Evolutionary conservation across 2,888 invertebrate species (phyloP), one percentile per base, ranked within the genome.

Genomic region (Beris chalybata): DNA sequence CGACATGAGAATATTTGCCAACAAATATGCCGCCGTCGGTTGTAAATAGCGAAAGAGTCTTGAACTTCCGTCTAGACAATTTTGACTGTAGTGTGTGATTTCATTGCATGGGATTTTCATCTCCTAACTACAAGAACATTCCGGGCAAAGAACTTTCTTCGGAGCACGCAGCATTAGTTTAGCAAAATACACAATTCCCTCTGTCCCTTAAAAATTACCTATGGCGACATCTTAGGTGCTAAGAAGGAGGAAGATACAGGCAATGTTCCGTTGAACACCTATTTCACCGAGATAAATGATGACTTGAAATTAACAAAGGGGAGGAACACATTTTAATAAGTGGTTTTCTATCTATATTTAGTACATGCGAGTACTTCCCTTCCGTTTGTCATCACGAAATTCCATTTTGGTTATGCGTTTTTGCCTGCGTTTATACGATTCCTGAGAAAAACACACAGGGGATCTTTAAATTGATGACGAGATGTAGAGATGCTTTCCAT

Each of bases 11-110:
- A 38, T 9, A 38, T 38, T 38, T 38, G 38, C 38, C 38, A 38
- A 38, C 5, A 4, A 7, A 5, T 3, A 38, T 9, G 9, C 38
- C 38, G 9, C 7, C 9, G 38, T 38, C 38, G 38, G 38, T 52
- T 52, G 50, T 50, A 52, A 61, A 61, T 61, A 61, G 61, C 52
- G 22, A 13, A 61, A 61, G 61, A 50, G 61, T 50, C 61, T 61
- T 61, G 61, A 61, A 61, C 61, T 61, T 61, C 61, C 61, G 61
- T 61, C 61, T 61, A 61, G 61, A 61, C 61, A 52, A 61, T 61
- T 61, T 61, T 52, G 61, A 61, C 61, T 61, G 52, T 15, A 52
- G 12, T 45, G 44, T 44, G 31, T 58, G 58, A 58, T 58, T 47
- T 58, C 58, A 58, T 58, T 22, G 58, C 58, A 29, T n/a, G 45